Percentiles rank a stretch among this genome's conserved stretches.
Conservation (phyloP, 2,888 invertebrate species). For the Criorhina ranunculi region DNA sequence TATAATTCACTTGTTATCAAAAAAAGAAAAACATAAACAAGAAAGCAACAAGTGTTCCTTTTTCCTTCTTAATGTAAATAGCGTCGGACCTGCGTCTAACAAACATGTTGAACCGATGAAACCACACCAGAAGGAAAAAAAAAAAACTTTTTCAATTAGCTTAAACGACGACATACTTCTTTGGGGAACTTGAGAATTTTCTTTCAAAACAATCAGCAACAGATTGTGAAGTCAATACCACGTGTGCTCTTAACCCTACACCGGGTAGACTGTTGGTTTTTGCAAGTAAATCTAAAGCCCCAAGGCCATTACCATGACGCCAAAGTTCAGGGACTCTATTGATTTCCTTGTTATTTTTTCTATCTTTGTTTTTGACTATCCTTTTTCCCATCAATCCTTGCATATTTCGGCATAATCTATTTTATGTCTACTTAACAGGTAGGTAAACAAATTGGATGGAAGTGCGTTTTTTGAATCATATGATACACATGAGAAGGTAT, state of each 20-base stretch:
- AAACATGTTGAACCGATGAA: neutral
- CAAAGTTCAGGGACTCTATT: constrained; percentile 26
- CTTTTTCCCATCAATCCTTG: constrained; percentile 22
- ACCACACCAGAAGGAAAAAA: neutral
- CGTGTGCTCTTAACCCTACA: neutral
- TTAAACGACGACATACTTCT: neutral
- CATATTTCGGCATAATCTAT: constrained; percentile 20
- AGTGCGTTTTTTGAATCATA: neutral
- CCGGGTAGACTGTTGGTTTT: constrained; percentile 10
- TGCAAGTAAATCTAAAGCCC: neutral
- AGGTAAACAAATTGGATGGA: neutral
- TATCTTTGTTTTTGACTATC: neutral
- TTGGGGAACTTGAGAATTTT: constrained; percentile 15
- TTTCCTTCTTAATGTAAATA: neutral
- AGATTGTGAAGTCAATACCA: constrained; percentile 17
- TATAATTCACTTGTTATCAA: neutral
- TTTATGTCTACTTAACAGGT: constrained; percentile 19
- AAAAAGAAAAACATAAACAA: neutral
- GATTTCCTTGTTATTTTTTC: neutral
- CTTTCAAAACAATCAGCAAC: constrained; percentile 17
- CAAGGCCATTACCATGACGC: constrained; percentile 5
- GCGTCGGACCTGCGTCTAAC: neutral
- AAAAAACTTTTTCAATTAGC: constrained; percentile 8
- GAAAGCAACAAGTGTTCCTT: constrained; percentile 4
- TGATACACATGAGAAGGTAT: too few species aligned